Evolutionary conservation across 1,140 invertebrate species (phyloP).

Genomic region (Euborellia annulipes): DNA sequence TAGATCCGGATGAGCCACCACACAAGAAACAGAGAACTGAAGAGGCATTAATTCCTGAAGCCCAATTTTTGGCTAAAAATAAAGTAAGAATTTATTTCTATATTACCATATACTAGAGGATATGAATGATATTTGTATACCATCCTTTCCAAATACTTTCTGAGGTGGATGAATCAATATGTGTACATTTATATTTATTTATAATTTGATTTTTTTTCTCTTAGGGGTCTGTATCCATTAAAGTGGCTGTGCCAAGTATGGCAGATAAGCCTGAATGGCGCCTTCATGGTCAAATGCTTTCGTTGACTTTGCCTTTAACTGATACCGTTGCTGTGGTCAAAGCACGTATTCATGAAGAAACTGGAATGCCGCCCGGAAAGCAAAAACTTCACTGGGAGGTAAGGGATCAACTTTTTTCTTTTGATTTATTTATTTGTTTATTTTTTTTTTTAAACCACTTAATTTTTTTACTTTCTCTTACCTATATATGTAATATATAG

Average conservation of each 20-base stretch:
- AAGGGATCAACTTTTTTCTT: constrained; percentile 17
- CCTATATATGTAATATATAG: too few species aligned
- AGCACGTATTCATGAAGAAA: constrained; percentile 72
- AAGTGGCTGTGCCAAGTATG: constrained; percentile 58
- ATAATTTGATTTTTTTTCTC: constrained; percentile 10
- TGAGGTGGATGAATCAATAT: background rate
- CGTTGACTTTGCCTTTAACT: constrained; percentile 58
- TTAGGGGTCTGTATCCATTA: constrained; percentile 55
- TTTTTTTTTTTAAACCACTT: too few species aligned
- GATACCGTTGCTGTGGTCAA: constrained; percentile 78
- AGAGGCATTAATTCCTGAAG: constrained; percentile 81
- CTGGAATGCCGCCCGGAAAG: constrained; percentile 90
- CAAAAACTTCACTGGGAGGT: constrained; percentile 90
- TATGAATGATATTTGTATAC: background rate
- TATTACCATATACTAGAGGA: background rate
- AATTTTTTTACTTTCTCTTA: too few species aligned
- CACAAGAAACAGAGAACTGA: constrained; percentile 81
- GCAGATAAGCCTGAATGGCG: constrained; percentile 92
- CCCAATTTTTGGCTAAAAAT: constrained; percentile 57
- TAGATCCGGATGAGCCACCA: constrained; percentile 64
- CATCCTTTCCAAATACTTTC: too few species aligned
- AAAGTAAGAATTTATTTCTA: constrained; percentile 14
- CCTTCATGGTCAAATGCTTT: constrained; percentile 79
- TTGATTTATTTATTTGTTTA: constrained; percentile 3
- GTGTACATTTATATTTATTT: constrained; percentile 1